phyloP scores from a whole-genome alignment of 2,888 invertebrate genomes.

The Scaptomyza polygonia region DNA sequence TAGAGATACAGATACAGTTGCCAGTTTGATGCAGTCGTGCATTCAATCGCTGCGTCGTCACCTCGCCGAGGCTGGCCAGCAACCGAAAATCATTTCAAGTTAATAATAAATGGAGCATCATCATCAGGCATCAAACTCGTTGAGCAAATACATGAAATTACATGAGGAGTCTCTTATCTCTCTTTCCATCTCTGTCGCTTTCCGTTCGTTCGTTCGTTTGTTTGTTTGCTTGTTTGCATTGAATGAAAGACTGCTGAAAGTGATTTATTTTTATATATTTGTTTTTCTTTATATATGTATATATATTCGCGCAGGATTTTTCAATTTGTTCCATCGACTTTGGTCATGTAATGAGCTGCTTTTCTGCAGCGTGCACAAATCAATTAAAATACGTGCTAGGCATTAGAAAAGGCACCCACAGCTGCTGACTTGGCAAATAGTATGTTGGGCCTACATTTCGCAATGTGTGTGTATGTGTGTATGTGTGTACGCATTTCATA shows the following conservation, averaged over 20 bases:
- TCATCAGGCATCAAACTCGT: conserved; percentile 78
- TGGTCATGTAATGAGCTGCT: conserved; percentile 54
- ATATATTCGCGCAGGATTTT: conserved; percentile 26
- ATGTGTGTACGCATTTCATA: conserved; percentile 72
- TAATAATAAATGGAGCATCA: conserved; percentile 82
- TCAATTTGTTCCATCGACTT: conserved; percentile 39
- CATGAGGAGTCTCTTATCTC: conserved; percentile 50
- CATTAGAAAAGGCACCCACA: conserved; percentile 63
- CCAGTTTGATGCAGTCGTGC: conserved; percentile 81
- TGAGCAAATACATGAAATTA: conserved; percentile 58
- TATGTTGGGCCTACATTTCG: conserved; percentile 31
- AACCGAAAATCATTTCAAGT: conserved; percentile 80
- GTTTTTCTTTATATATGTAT: conserved; percentile 7
- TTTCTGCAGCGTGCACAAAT: conserved; percentile 61
- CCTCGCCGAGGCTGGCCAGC: conserved; percentile 64
- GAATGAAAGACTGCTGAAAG: conserved; percentile 50
- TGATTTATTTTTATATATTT: conserved; percentile 32
- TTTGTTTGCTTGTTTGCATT: conserved; percentile 54
- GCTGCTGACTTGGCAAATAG: conserved; percentile 67
- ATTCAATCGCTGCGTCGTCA: conserved; percentile 83
- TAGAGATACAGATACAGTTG: conserved; percentile 38
- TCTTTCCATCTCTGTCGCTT: conserved; percentile 1
- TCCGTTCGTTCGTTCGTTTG: no score
- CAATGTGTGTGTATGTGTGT: conserved; percentile 34
- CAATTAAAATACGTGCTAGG: conserved; percentile 83